Evolutionary conservation across 2,888 invertebrate species (phyloP), one percentile per base, ranked within the genome.

Genomic region (Patella depressa): DNA sequence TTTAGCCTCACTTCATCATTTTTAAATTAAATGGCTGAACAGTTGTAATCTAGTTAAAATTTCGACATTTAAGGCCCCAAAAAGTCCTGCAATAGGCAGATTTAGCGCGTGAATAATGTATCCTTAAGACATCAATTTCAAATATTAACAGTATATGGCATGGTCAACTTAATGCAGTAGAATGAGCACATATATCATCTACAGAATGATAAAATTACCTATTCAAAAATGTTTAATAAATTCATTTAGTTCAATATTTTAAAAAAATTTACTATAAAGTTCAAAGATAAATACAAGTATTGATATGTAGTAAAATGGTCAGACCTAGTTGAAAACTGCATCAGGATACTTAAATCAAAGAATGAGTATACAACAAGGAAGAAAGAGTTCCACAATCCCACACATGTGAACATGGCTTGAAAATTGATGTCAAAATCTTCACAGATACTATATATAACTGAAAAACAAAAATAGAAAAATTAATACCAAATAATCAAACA

Each of bases 301-400:
- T 24, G 24, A 24, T 24, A 24, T 29, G 12, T 53, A 53, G 11
- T 53, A 9, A 4, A 55, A 45, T 45, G 34, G 9, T 75, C 83
- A 75, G 82, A 92, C 93, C 93, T 91, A 14, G 94, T 93, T 53
- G 93, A 93, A 91, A 93, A 93, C 85, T 93, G 92, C 94, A 94
- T 94, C 73, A 94, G 90, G 79, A 92, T 89, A 80, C 93, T 93
- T 80, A 93, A 91, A 84, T 93, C 93, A 74, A 93, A 93, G 17
- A 93, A 89, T 57, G 94, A 92, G 88, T 93, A 94, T 53, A 94
- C 80, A 76, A 93, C 90, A 72, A 94, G 90, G 88, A 94, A 94
- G 85, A 94, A 90, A 75, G 93, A 91, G 86, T 93, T 94, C 93
- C 93, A 94, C 34, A 94, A 85, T 7, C 94, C 94, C 72, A 93